phyloP scores from a whole-genome alignment of 2,797 vertebrate genomes.

The Malacoraja senta region DNA sequence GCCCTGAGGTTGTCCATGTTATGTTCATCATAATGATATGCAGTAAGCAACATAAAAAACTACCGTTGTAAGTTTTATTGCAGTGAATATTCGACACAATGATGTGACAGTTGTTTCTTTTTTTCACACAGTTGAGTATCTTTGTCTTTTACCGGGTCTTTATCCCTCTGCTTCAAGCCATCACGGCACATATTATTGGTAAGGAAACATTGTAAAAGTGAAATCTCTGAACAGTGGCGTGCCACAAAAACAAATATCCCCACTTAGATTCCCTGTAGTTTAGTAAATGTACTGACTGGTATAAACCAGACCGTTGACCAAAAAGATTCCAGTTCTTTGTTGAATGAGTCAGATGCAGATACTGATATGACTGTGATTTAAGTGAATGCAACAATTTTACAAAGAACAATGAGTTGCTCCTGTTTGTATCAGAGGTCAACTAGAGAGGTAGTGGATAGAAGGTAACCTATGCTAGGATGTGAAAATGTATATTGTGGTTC shows the following conservation, averaged over 20 bases:
- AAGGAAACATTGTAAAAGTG: conserved; percentile 45
- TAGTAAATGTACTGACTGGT: neutral
- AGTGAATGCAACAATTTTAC: neutral
- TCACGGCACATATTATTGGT: conserved; percentile 91
- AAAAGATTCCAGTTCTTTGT: neutral
- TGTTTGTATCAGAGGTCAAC: neutral
- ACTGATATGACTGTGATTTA: neutral
- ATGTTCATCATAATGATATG: too few relatives aligned
- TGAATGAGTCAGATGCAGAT: neutral
- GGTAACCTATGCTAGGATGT: neutral
- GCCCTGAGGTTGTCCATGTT: too few relatives aligned
- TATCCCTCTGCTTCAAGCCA: conserved; percentile 85
- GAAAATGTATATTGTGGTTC: neutral
- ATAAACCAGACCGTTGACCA: neutral
- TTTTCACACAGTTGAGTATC: conserved; percentile 76
- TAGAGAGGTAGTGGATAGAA: neutral
- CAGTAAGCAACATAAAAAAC: neutral
- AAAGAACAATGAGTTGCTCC: neutral
- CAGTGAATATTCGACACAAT: neutral
- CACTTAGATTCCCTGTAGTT: neutral
- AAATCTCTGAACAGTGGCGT: neutral
- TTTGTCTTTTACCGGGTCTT: conserved; percentile 93
- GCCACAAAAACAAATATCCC: neutral
- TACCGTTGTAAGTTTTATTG: neutral
- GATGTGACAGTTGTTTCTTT: conserved; percentile 30